Conservation (phyloP, 1,140 invertebrate species). For the Samia ricini region DNA sequence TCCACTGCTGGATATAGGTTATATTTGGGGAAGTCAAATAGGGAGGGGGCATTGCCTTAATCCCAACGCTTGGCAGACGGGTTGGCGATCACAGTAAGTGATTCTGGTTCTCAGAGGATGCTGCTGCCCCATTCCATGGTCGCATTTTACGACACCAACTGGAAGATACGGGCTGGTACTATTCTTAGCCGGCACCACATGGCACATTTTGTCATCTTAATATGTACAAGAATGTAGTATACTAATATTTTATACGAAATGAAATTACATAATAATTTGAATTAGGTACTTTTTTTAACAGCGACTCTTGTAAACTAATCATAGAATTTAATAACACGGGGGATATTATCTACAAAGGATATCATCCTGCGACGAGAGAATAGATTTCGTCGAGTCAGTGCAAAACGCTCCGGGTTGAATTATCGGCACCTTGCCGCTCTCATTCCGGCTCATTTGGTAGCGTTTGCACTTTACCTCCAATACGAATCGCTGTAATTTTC, state of each 20-base stretch:
- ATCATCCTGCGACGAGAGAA: conserved; percentile 40
- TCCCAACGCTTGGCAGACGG: too few relatives aligned
- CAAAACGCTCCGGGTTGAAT: conserved; percentile 35
- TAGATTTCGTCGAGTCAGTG: conserved; percentile 44
- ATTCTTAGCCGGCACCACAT: too few relatives aligned
- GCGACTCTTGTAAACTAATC: conserved; percentile 3
- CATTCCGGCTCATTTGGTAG: conserved; percentile 35
- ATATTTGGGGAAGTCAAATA: too few relatives aligned
- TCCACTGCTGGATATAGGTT: too few relatives aligned
- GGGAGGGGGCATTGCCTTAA: too few relatives aligned
- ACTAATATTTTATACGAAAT: background rate
- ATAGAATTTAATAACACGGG: conserved; percentile 32
- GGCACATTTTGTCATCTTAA: too few relatives aligned
- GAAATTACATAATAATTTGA: background rate
- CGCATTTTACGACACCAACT: too few relatives aligned
- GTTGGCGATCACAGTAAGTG: too few relatives aligned
- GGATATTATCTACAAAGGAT: conserved; percentile 30
- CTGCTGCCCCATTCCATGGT: too few relatives aligned
- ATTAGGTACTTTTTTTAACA: background rate
- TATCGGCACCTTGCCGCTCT: conserved; percentile 41
- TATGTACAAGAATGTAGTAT: too few relatives aligned
- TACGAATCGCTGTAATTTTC: conserved; percentile 32
- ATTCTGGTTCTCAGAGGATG: too few relatives aligned
- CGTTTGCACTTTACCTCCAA: conserved; percentile 36
- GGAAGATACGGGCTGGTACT: too few relatives aligned